Evolutionary conservation across 2,797 vertebrate genomes (phyloP).

Genomic region (Morus bassanus): DNA sequence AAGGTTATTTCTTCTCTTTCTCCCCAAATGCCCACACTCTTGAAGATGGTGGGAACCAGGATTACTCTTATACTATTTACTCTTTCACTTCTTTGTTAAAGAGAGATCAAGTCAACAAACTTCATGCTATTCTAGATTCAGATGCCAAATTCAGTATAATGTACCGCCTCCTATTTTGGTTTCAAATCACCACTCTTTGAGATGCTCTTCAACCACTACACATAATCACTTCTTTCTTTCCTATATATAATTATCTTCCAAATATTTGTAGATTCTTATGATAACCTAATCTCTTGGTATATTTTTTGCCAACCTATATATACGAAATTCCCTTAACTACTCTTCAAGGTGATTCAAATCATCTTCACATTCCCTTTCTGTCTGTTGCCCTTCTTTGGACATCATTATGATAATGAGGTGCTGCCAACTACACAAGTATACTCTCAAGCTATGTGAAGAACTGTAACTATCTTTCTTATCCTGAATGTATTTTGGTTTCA

Average conservation of each 20-base stretch:
- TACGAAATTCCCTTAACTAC: neutral
- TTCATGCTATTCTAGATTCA: neutral
- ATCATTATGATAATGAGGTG: neutral
- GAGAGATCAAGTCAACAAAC: neutral
- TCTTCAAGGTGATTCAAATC: neutral
- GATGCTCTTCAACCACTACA: neutral
- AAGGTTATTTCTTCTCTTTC: neutral
- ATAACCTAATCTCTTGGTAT: neutral
- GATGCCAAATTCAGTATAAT: neutral
- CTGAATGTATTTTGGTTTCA: neutral
- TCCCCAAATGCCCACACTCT: neutral
- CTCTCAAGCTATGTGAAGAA: neutral
- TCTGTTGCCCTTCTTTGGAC: neutral
- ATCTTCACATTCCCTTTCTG: neutral
- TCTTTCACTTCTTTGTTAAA: neutral
- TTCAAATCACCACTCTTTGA: neutral
- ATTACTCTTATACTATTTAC: neutral
- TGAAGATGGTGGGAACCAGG: neutral
- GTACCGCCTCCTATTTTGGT: neutral
- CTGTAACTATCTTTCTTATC: neutral
- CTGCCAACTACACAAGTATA: neutral
- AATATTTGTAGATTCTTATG: neutral
- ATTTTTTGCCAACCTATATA: neutral
- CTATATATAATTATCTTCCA: neutral
- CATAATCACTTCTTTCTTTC: neutral